These are phyloP conservation scores for Octonoba sinensis DNA, from an alignment of 2,888 invertebrate genomes.

Conservation along the genomic window DNA sequence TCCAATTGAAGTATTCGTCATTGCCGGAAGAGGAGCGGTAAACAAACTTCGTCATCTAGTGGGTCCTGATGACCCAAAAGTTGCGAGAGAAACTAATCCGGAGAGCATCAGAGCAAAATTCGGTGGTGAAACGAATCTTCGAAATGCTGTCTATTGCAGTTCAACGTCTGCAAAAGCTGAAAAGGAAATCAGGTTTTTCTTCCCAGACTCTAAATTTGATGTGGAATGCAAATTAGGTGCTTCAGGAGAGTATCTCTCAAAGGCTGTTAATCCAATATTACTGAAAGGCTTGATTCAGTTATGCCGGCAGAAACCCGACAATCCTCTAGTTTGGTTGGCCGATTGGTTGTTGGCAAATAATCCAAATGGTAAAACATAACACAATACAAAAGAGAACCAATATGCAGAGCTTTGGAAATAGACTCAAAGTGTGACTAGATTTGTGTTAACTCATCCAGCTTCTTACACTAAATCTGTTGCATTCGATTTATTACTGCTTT, in stretches of 20 bases:
- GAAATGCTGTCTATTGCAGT: slow-evolving; percentile 85
- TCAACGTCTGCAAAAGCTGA: slow-evolving; percentile 78
- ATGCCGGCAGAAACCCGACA: slow-evolving; percentile 80
- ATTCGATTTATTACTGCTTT: background rate
- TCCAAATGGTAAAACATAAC: slow-evolving; percentile 75
- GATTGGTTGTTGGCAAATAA: slow-evolving; percentile 82
- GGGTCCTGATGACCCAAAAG: slow-evolving; percentile 77
- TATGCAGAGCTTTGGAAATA: background rate
- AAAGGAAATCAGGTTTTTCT: slow-evolving; percentile 69
- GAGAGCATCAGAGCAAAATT: slow-evolving; percentile 81
- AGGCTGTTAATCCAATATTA: slow-evolving; percentile 78
- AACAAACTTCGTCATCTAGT: slow-evolving; percentile 81
- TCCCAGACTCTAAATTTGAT: slow-evolving; percentile 80
- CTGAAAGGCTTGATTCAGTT: slow-evolving; percentile 76
- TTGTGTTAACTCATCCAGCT: no score
- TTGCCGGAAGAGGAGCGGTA: slow-evolving; percentile 80
- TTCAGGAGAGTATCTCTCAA: slow-evolving; percentile 80
- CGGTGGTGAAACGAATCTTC: slow-evolving; percentile 78
- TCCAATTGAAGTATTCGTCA: slow-evolving; percentile 78
- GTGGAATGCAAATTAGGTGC: slow-evolving; percentile 78
- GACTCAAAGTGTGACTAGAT: background rate
- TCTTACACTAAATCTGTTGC: no score
- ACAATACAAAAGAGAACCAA: background rate
- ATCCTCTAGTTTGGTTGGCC: slow-evolving; percentile 83
- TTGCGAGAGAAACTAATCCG: slow-evolving; percentile 77